Evolutionary conservation across 1,140 invertebrate species (phyloP).

Genomic region (Vanessa atalanta): DNA sequence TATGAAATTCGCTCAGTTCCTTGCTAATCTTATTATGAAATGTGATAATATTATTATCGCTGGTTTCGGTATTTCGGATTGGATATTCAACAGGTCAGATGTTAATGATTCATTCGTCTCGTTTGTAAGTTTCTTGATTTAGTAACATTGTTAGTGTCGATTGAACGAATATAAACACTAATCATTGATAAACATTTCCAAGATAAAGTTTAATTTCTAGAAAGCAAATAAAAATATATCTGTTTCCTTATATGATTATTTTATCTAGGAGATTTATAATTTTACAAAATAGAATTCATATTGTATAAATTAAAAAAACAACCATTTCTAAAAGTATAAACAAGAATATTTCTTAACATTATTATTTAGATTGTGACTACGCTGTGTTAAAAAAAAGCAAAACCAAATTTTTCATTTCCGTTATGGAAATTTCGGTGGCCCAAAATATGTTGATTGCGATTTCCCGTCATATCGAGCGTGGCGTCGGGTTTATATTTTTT

Average conservation of each 20-base stretch:
- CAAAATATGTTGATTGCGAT: slow-evolving; percentile 18
- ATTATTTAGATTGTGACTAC: too few relatives aligned
- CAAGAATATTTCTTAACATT: too few relatives aligned
- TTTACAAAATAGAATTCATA: too few relatives aligned
- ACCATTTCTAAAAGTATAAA: too few relatives aligned
- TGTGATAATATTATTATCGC: not conserved
- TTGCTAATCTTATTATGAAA: slow-evolving; percentile 5
- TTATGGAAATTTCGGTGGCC: slow-evolving; percentile 16
- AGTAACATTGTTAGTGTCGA: not conserved
- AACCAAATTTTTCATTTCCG: slow-evolving; percentile 20
- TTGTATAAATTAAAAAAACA: too few relatives aligned
- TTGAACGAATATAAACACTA: not conserved
- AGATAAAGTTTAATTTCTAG: too few relatives aligned
- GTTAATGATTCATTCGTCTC: not conserved
- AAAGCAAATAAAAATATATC: too few relatives aligned
- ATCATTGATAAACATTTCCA: too few relatives aligned
- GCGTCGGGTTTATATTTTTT: slow-evolving; percentile 1
- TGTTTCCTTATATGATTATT: too few relatives aligned
- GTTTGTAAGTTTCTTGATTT: slow-evolving; percentile 1
- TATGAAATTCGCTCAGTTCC: slow-evolving; percentile 8
- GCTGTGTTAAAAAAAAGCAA: not conserved
- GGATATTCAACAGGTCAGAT: slow-evolving; percentile 5
- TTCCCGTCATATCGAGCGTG: not conserved
- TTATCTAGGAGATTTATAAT: too few relatives aligned
- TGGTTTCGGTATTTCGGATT: not conserved